Percentiles rank a stretch among this genome's conserved stretches.
Conservation (phyloP, 2,888 invertebrate species). For the Phengaris arion region DNA sequence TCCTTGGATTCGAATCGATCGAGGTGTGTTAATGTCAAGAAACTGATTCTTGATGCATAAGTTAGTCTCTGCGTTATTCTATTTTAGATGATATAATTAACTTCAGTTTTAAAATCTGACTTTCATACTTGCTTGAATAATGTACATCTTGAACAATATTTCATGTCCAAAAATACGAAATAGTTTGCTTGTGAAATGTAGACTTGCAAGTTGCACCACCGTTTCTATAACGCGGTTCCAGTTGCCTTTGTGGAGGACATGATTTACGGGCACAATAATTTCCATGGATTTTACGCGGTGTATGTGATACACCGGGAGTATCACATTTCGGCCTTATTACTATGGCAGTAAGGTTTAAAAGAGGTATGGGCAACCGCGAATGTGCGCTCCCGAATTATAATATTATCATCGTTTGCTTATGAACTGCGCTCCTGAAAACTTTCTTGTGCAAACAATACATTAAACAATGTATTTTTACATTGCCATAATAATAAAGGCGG, state of each 20-base stretch:
- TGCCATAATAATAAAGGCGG: background rate
- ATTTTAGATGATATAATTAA: background rate
- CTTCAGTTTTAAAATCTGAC: conserved; percentile 13
- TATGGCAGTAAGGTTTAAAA: background rate
- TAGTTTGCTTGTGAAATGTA: conserved; percentile 17
- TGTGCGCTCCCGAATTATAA: conserved; percentile 50
- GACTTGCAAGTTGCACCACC: background rate
- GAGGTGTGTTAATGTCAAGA: background rate
- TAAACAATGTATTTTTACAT: conserved; percentile 6
- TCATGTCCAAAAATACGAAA: conserved; percentile 16
- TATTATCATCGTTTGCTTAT: conserved; percentile 41
- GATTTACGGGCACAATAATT: conserved; percentile 69
- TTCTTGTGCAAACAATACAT: background rate
- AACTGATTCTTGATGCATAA: background rate
- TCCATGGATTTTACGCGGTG: conserved; percentile 47
- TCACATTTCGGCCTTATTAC: background rate
- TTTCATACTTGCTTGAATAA: conserved; percentile 13
- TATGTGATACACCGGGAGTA: no score
- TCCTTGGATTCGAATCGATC: background rate
- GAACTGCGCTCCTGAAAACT: background rate
- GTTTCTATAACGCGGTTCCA: conserved; percentile 34
- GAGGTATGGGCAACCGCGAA: conserved; percentile 38
- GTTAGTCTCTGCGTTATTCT: background rate
- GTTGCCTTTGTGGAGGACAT: conserved; percentile 36
- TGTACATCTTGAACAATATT: conserved; percentile 10